Percentiles rank a stretch among this genome's conserved stretches.
phyloP scores from a whole-genome alignment of 1,140 invertebrate genomes.

The Ephestia elutella region DNA sequence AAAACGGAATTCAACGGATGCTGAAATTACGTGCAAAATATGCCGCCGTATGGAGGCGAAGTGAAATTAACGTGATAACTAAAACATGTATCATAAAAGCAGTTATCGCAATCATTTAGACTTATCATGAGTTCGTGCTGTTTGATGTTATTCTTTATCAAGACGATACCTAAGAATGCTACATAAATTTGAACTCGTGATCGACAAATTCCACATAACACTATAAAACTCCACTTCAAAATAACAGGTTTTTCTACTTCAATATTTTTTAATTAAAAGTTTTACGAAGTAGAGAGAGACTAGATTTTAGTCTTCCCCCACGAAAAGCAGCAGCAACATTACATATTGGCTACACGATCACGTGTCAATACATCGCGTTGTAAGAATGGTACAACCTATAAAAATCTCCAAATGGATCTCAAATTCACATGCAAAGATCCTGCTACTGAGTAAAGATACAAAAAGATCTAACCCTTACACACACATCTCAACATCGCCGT shows the following conservation, averaged over 20 bases:
- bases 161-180: background rate
- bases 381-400: too few species aligned
- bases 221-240: background rate
- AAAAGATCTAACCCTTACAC: constrained; percentile 3
- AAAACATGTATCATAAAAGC: background rate
- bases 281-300: too few species aligned
- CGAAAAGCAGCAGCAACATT: too few species aligned
- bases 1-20: too few species aligned
- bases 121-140: background rate
- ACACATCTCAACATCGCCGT: background rate
- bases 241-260: background rate
- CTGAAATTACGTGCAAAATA: background rate
- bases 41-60: background rate
- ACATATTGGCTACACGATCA: too few species aligned
- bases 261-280: background rate
- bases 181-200: background rate
- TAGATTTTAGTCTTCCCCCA: too few species aligned
- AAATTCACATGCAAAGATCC: background rate
- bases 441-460: background rate
- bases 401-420: background rate
- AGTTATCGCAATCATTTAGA: background rate
- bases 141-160: background rate
- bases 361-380: too few species aligned
- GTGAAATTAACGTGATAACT: background rate
- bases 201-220: background rate